phyloP scores from a whole-genome alignment of 2,797 vertebrate genomes.

The Eurystomus glaucurus region DNA sequence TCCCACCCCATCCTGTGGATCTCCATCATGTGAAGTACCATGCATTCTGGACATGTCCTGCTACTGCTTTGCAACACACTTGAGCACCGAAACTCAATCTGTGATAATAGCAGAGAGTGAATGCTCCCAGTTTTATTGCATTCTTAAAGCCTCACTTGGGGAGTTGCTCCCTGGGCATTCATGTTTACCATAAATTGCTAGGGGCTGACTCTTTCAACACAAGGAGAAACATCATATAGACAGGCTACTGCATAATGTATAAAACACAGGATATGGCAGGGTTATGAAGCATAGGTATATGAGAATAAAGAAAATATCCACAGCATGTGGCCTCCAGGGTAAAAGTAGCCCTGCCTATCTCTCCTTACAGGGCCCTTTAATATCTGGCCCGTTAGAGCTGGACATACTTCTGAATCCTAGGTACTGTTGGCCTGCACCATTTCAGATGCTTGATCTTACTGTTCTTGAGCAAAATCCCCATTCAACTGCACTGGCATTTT shows the following conservation, averaged over 20 bases:
- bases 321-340: background rate
- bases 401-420: background rate
- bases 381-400: background rate
- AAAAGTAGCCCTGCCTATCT: background rate
- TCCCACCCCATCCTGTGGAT: background rate
- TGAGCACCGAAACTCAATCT: background rate
- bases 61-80: background rate
- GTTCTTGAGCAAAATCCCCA: background rate
- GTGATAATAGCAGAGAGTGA: background rate
- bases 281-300: background rate
- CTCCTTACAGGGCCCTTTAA: background rate
- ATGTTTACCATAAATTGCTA: background rate
- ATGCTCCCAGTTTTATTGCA: background rate
- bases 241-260: background rate
- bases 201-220: background rate
- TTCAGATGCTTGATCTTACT: background rate
- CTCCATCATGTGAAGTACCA: background rate
- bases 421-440: background rate
- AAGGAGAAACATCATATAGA: background rate
- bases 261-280: background rate
- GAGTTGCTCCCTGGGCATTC: background rate
- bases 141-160: background rate
- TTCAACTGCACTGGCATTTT: background rate
- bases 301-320: background rate
- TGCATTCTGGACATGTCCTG: accelerated